phyloP scores from a whole-genome alignment of 1,140 invertebrate genomes.

The Zaprionus gabonicus region DNA sequence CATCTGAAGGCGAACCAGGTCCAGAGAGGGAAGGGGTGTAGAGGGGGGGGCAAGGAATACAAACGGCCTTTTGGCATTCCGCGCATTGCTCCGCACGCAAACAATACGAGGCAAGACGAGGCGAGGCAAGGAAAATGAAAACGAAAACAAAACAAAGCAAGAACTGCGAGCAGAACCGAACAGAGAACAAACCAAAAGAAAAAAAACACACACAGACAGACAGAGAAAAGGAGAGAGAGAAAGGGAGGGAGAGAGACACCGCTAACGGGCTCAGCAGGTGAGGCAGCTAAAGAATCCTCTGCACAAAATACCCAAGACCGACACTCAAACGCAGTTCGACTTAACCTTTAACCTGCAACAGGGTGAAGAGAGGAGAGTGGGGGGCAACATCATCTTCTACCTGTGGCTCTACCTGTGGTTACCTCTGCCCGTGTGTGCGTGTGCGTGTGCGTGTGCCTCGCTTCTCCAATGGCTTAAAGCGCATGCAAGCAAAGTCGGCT shows the following conservation, averaged over 20 bases:
- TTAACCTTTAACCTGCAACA: conserved; percentile 60
- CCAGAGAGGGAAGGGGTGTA: neutral
- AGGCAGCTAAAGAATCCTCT: conserved; percentile 1
- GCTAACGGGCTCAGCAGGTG: neutral
- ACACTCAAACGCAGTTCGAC: conserved; percentile 58
- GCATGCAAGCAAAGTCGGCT: conserved; percentile 18
- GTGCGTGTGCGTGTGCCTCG: neutral
- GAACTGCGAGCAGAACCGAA: conserved; percentile 1
- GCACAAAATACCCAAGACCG: neutral
- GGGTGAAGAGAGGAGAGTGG: neutral
- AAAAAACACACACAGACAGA: neutral
- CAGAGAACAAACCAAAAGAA: neutral
- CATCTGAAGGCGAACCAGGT: conserved; percentile 12
- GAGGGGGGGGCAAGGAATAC: conserved; percentile 12
- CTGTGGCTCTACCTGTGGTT: conserved; percentile 33
- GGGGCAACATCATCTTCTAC: conserved; percentile 12
- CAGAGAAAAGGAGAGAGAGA: neutral
- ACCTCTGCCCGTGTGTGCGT: neutral
- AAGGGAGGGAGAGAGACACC: too few relatives aligned
- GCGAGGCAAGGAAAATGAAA: conserved; percentile 17
- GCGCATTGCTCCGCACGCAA: conserved; percentile 55
- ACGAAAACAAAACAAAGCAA: conserved; percentile 8
- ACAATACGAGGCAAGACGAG: neutral
- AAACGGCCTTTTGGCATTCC: conserved; percentile 75
- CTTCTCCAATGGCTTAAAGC: conserved; percentile 22